phyloP scores from a whole-genome alignment of 2,888 invertebrate species.

The Lacanobia wlatinum region DNA sequence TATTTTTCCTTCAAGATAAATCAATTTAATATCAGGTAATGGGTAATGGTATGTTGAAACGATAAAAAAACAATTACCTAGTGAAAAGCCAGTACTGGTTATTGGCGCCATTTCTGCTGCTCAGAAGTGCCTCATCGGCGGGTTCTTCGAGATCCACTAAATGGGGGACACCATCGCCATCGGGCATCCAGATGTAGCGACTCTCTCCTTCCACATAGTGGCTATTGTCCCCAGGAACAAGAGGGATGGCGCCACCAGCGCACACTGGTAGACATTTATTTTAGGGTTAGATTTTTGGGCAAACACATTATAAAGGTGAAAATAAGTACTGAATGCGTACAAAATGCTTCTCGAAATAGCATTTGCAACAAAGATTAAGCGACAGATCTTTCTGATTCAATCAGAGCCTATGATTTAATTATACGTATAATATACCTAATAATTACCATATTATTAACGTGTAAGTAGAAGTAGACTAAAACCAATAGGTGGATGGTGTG shows the following conservation, averaged over 20 bases:
- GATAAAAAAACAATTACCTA: slow-evolving; percentile 63
- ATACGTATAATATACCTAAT: no score
- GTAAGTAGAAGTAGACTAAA: no score
- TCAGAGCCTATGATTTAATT: no score
- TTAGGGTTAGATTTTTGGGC: not conserved
- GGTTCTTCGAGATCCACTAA: slow-evolving; percentile 81
- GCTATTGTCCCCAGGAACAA: slow-evolving; percentile 83
- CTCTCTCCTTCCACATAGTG: slow-evolving; percentile 85
- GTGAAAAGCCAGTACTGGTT: slow-evolving; percentile 83
- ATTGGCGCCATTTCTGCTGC: slow-evolving; percentile 79
- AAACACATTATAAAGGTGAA: no score
- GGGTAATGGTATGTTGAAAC: not conserved
- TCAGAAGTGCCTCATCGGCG: slow-evolving; percentile 64
- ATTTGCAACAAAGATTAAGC: no score
- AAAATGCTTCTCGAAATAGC: no score
- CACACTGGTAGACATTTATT: slow-evolving; percentile 69
- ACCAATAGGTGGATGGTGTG: no score
- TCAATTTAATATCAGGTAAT: no score
- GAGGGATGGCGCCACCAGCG: slow-evolving; percentile 72
- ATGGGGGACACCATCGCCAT: slow-evolving; percentile 78
- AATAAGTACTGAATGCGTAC: no score
- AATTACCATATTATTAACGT: no score
- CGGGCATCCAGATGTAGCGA: slow-evolving; percentile 86
- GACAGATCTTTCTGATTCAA: no score
- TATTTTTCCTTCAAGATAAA: no score